Percentiles rank a stretch among this genome's conserved stretches.
Evolutionary conservation across 2,113 vertebrate genomes (phyloP).

Genomic region (Empidonax traillii): DNA sequence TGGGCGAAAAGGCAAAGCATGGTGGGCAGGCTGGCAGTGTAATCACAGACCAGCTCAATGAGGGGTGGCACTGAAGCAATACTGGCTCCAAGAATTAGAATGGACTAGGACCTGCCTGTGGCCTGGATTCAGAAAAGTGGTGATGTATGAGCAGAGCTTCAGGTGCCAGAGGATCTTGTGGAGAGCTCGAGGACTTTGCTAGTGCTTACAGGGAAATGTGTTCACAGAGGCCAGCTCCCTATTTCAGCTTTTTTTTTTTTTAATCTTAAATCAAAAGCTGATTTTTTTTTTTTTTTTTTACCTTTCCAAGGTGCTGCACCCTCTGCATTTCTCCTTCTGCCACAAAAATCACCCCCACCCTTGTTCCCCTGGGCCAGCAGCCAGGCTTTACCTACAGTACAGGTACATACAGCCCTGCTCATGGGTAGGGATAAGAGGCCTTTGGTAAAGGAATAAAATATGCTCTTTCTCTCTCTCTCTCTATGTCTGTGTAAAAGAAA

Average conservation of each 20-base stretch:
- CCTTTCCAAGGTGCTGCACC: neutral
- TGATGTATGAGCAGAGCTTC: neutral
- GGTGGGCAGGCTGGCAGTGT: neutral
- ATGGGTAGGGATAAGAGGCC: neutral
- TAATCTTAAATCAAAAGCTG: neutral
- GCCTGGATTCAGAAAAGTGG: neutral
- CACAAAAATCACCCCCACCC: neutral
- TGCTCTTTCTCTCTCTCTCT: conserved; percentile 18
- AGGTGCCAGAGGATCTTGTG: neutral
- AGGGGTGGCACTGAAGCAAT: neutral
- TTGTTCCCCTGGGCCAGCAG: neutral
- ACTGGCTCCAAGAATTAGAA: neutral
- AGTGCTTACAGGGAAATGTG: neutral
- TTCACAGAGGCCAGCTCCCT: neutral
- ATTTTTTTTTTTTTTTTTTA: neutral
- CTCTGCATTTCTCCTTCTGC: neutral
- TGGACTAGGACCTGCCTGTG: neutral
- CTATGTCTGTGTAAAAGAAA: neutral
- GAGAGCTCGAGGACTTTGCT: neutral
- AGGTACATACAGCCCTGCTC: neutral
- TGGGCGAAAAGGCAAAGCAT: neutral
- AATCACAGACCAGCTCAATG: neutral
- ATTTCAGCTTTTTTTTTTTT: neutral
- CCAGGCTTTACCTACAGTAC: neutral
- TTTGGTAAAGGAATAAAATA: conserved; percentile 17